phyloP scores from a whole-genome alignment of 2,888 invertebrate species.

The Pristionchus japonicus region DNA sequence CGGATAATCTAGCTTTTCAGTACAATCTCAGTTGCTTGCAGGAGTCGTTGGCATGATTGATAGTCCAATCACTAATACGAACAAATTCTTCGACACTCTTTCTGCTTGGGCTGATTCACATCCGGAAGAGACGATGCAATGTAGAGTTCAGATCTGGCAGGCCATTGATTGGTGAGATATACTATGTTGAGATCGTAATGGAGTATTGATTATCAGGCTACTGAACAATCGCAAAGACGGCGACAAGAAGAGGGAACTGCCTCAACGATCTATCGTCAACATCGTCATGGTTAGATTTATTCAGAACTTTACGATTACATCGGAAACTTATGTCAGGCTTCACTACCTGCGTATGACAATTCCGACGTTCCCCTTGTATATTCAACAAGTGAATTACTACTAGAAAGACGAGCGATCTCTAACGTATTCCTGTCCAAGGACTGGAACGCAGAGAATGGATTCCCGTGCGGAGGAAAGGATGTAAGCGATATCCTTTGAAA shows the following conservation, averaged over 20 bases:
- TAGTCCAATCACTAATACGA: background rate
- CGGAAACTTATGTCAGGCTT: background rate
- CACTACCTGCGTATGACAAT: background rate
- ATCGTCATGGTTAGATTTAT: background rate
- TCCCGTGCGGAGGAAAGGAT: background rate
- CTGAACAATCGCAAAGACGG: background rate
- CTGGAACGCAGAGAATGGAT: background rate
- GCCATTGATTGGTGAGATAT: background rate
- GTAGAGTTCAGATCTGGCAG: slow-evolving; percentile 18
- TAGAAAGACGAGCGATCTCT: background rate
- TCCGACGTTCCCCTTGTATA: background rate
- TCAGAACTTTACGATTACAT: too few species aligned
- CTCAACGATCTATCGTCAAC: slow-evolving; percentile 8
- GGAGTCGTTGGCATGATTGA: slow-evolving; percentile 14
- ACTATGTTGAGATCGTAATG: background rate
- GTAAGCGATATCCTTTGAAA: too few species aligned
- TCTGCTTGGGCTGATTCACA: background rate
- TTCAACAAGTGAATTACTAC: background rate
- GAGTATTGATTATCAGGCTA: background rate
- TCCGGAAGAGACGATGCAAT: background rate
- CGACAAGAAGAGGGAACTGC: background rate
- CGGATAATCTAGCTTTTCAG: background rate
- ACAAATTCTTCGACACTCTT: slow-evolving; percentile 15
- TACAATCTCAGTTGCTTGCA: background rate
- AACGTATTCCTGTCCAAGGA: background rate